Percentiles rank a stretch among this genome's conserved stretches.
These are phyloP conservation scores for Abrostola tripartita DNA, from an alignment of 2,888 invertebrate species.

Conservation along the genomic window DNA sequence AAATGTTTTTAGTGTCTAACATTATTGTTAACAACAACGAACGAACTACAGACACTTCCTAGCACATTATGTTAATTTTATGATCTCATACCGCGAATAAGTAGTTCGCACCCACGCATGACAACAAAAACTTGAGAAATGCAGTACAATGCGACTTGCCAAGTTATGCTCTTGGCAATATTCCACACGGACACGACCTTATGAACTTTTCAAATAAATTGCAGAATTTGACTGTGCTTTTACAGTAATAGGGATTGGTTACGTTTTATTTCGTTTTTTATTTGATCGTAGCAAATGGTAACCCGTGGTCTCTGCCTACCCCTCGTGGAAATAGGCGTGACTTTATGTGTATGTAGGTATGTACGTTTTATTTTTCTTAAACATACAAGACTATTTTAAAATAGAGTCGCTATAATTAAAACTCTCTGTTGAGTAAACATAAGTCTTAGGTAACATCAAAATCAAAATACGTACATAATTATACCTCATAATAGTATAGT, in stretches of 20 bases:
- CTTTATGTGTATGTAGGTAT: too few species aligned
- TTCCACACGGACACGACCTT: constrained; percentile 41
- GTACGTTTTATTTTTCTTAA: too few species aligned
- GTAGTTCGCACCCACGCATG: constrained; percentile 14
- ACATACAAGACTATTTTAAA: too few species aligned
- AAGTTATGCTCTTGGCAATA: constrained; percentile 42
- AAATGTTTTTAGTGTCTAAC: not conserved
- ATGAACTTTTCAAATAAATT: constrained; percentile 31
- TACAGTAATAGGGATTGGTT: not conserved
- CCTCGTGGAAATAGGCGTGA: too few species aligned
- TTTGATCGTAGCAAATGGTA: not conserved
- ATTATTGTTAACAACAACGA: not conserved
- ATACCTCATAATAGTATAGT: too few species aligned
- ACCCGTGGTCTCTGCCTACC: not conserved
- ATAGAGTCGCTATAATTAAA: too few species aligned
- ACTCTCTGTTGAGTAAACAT: too few species aligned
- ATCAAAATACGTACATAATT: too few species aligned
- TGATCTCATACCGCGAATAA: constrained; percentile 16
- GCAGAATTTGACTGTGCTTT: constrained; percentile 8
- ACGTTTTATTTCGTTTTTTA: constrained; percentile 1
- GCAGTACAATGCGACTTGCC: constrained; percentile 22
- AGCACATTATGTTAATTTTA: not conserved
- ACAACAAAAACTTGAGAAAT: constrained; percentile 12
- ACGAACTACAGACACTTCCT: not conserved
- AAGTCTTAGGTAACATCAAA: too few species aligned